phyloP scores from a whole-genome alignment of 2,113 vertebrate genomes.

The Coracopsis vasa region DNA sequence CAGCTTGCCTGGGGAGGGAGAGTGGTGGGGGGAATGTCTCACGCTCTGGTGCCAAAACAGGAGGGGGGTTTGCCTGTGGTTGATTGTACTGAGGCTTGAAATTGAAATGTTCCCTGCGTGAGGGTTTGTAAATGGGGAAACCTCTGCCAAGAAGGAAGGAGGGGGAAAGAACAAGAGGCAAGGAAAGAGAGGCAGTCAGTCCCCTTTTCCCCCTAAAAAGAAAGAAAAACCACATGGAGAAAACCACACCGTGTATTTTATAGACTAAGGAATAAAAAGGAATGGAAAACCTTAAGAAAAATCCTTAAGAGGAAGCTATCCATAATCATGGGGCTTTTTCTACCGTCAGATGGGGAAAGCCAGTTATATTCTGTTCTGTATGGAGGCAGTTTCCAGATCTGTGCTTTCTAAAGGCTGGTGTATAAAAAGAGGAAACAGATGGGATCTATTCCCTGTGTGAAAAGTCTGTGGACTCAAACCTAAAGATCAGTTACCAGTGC shows the following conservation, averaged over 20 bases:
- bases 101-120: background rate
- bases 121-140: background rate
- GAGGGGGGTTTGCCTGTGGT: background rate
- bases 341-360: slow-evolving; percentile 31
- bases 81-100: slow-evolving; percentile 14
- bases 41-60: slow-evolving; percentile 1
- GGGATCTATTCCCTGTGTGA: slow-evolving; percentile 50
- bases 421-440: slow-evolving; percentile 51
- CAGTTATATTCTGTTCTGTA: background rate
- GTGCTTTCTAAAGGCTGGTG: slow-evolving; percentile 51
- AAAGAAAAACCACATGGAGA: background rate
- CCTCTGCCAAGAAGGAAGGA: background rate
- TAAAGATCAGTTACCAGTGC: slow-evolving; percentile 39
- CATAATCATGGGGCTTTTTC: background rate
- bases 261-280: background rate
- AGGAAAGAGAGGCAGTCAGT: background rate
- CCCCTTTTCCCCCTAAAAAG: background rate
- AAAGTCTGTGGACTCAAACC: slow-evolving; percentile 54
- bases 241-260: background rate
- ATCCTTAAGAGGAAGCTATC: background rate
- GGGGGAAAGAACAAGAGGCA: background rate
- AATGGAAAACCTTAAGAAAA: background rate
- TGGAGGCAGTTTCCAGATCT: slow-evolving; percentile 49
- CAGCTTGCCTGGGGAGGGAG: slow-evolving; percentile 3
- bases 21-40: background rate